Evolutionary conservation across 2,113 vertebrate genomes (phyloP).

Genomic region (Oncorhynchus keta): DNA sequence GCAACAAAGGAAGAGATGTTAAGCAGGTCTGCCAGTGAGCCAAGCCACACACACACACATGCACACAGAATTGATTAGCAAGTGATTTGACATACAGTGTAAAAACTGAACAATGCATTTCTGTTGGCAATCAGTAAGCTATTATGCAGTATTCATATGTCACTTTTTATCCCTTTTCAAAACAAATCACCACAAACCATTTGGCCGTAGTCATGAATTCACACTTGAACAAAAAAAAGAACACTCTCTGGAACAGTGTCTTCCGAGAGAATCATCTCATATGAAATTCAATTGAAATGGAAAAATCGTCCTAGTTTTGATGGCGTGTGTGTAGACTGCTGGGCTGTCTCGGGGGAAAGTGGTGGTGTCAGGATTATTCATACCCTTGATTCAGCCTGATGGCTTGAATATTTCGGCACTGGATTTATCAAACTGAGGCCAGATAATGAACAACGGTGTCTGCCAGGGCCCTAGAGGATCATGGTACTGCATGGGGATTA

Average conservation of each 20-base stretch:
- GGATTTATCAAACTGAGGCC: neutral
- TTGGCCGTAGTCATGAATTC: too few relatives aligned
- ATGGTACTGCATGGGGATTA: too few relatives aligned
- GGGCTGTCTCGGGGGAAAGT: neutral
- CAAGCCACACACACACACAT: neutral
- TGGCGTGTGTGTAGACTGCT: neutral
- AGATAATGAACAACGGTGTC: neutral
- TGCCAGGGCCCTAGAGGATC: slow-evolving; percentile 7
- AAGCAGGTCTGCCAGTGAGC: slow-evolving; percentile 6
- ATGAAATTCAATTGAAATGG: too few relatives aligned
- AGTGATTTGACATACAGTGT: too few relatives aligned
- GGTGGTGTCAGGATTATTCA: neutral
- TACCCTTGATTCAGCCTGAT: neutral
- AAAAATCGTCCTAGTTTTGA: neutral
- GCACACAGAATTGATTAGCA: too few relatives aligned
- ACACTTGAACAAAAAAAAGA: too few relatives aligned
- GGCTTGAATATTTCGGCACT: neutral
- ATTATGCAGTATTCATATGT: too few relatives aligned
- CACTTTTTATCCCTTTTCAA: too few relatives aligned
- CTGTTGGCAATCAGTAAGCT: too few relatives aligned
- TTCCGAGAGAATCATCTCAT: neutral
- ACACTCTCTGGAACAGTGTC: too few relatives aligned
- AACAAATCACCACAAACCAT: too few relatives aligned
- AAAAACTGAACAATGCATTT: too few relatives aligned
- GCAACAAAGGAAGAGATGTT: neutral